These are phyloP conservation scores for Tachina grossa DNA, from an alignment of 2,888 invertebrate species.

Conservation along the genomic window DNA sequence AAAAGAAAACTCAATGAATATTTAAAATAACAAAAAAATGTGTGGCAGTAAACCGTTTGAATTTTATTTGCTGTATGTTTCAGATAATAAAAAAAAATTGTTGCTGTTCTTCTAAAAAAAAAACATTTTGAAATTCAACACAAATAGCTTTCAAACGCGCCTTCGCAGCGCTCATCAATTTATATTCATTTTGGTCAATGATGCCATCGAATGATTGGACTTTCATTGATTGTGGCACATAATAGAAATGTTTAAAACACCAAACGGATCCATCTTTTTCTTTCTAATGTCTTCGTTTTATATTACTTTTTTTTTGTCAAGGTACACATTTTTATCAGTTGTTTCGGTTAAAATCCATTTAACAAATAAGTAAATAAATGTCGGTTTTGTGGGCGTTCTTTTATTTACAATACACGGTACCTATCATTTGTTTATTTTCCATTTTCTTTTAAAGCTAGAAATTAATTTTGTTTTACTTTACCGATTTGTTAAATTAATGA, in stretches of 20 bases:
- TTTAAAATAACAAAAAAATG: slow-evolving; percentile 8
- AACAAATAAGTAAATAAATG: not conserved
- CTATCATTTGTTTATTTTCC: slow-evolving; percentile 9
- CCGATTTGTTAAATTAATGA: slow-evolving; percentile 10
- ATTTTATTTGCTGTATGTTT: not conserved
- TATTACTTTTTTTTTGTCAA: not conserved
- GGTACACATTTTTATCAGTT: not conserved
- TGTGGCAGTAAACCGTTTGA: not conserved
- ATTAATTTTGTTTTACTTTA: not conserved
- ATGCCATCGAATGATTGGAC: not conserved
- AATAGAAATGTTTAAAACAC: slow-evolving; percentile 35
- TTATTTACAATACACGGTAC: slow-evolving; percentile 34
- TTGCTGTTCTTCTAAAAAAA: not conserved
- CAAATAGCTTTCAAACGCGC: not conserved
- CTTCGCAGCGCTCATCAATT: slow-evolving; percentile 16
- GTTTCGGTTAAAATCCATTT: slow-evolving; percentile 3
- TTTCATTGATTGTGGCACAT: not conserved
- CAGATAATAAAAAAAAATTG: not conserved
- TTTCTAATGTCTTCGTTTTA: slow-evolving; percentile 14
- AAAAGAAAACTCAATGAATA: slow-evolving; percentile 16
- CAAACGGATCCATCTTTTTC: slow-evolving; percentile 45
- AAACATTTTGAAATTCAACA: not conserved
- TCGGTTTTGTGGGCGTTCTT: slow-evolving; percentile 47
- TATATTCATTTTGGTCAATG: slow-evolving; percentile 25
- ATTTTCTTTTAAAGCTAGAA: not conserved